Conservation (phyloP, 2,797 vertebrate species). For the Hoplostethus mediterraneus region DNA sequence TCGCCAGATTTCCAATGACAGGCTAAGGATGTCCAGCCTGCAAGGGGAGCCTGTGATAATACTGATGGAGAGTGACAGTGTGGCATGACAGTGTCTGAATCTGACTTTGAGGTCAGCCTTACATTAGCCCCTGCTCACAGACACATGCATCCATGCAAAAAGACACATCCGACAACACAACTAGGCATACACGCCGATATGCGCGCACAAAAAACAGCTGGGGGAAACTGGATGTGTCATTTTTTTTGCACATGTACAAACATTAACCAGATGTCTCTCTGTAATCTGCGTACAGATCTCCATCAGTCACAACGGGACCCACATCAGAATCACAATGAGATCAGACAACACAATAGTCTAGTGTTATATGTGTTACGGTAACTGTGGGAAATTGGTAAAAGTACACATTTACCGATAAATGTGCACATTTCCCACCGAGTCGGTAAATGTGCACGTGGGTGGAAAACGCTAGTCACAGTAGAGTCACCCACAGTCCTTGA, state of each 20-base stretch:
- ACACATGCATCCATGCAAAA: background rate
- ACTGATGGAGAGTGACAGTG: constrained; percentile 26
- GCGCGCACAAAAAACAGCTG: constrained; percentile 32
- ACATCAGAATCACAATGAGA: constrained; percentile 15
- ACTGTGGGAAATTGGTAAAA: too few species aligned
- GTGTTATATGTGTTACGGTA: background rate
- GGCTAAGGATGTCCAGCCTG: constrained; percentile 13
- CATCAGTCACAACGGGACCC: constrained; percentile 32
- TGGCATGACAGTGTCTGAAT: constrained; percentile 29
- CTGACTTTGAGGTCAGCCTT: constrained; percentile 32
- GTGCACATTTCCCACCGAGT: too few species aligned
- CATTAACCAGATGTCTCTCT: constrained; percentile 42
- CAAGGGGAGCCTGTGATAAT: background rate
- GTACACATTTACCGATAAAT: too few species aligned
- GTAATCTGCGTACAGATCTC: constrained; percentile 14
- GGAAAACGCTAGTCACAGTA: too few species aligned
- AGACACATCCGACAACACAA: background rate
- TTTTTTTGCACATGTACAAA: constrained; percentile 13
- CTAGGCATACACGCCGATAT: background rate
- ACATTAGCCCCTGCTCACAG: background rate
- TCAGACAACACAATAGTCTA: background rate
- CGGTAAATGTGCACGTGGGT: too few species aligned
- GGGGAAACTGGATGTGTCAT: background rate
- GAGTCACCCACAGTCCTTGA: too few species aligned
- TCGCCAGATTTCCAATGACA: constrained; percentile 53